A percentile compares a stretch with the other conserved stretches of the same genome.
phyloP scores from a whole-genome alignment of 2,113 vertebrate genomes.

The Capra hircus region DNA sequence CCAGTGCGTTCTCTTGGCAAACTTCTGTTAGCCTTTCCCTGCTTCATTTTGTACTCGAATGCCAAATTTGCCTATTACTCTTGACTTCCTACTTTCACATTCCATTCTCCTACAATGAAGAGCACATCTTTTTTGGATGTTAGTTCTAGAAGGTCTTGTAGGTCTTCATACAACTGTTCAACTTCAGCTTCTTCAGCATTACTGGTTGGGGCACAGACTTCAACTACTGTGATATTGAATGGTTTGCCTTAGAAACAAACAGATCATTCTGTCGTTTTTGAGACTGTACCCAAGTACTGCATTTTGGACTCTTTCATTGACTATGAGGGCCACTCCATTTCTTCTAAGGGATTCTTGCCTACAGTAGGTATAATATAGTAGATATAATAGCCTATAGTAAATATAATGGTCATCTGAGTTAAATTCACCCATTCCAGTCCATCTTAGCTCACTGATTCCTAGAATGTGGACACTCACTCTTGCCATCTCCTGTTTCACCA shows the following conservation, averaged over 20 bases:
- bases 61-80: background rate
- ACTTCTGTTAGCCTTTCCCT: background rate
- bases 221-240: background rate
- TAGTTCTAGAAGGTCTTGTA: background rate
- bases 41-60: background rate
- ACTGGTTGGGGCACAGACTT: background rate
- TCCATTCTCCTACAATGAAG: background rate
- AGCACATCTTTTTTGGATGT: background rate
- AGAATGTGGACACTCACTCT: background rate
- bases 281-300: background rate
- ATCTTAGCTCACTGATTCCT: background rate
- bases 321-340: background rate
- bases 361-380: background rate
- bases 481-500: background rate
- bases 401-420: background rate
- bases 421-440: background rate
- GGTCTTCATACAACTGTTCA: background rate
- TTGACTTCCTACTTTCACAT: background rate
- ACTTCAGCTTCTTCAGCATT: background rate
- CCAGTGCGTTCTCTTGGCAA: background rate
- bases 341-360: background rate
- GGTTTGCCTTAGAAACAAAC: background rate
- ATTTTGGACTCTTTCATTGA: fast-evolving
- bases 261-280: background rate
- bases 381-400: background rate